Percentiles rank a stretch among this genome's conserved stretches.
Conservation (phyloP, 2,797 vertebrate species). For the Oryzias dopingdopingensis region DNA sequence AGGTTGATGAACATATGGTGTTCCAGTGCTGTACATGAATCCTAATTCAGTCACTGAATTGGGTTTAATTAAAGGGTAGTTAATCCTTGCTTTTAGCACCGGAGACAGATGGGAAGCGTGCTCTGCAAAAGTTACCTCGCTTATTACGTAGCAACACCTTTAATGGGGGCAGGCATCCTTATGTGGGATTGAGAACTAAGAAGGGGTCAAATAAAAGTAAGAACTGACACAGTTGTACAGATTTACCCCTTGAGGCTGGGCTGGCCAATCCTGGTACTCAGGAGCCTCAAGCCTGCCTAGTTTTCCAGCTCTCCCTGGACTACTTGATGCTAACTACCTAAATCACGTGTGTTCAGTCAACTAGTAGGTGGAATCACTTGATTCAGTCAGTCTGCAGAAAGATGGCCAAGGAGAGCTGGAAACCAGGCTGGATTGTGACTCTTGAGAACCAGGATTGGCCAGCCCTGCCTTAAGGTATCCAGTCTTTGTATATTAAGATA, state of each 20-base stretch:
- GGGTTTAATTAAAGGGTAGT: conserved; percentile 64
- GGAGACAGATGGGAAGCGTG: conserved; percentile 21
- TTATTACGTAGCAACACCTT: conserved; percentile 31
- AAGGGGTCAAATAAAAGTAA: conserved; percentile 8
- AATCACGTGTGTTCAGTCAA: no score
- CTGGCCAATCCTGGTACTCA: no score
- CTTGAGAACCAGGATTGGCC: no score
- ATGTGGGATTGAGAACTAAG: conserved; percentile 21
- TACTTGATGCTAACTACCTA: no score
- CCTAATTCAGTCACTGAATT: conserved; percentile 45
- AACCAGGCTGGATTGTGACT: no score
- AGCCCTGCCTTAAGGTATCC: no score
- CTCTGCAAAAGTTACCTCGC: conserved; percentile 31
- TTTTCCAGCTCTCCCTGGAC: no score
- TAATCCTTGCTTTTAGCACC: conserved; percentile 64
- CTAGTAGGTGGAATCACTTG: no score
- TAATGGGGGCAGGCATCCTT: conserved; percentile 24
- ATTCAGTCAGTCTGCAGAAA: no score
- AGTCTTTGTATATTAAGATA: no score
- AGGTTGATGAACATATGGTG: background rate
- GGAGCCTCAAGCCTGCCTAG: no score
- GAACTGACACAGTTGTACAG: background rate
- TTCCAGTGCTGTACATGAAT: background rate
- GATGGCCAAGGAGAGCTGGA: no score
- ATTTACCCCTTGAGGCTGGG: background rate